Evolutionary conservation across 2,888 invertebrate species (phyloP), one percentile per base, ranked within the genome.

Genomic region (Operophtera brumata): DNA sequence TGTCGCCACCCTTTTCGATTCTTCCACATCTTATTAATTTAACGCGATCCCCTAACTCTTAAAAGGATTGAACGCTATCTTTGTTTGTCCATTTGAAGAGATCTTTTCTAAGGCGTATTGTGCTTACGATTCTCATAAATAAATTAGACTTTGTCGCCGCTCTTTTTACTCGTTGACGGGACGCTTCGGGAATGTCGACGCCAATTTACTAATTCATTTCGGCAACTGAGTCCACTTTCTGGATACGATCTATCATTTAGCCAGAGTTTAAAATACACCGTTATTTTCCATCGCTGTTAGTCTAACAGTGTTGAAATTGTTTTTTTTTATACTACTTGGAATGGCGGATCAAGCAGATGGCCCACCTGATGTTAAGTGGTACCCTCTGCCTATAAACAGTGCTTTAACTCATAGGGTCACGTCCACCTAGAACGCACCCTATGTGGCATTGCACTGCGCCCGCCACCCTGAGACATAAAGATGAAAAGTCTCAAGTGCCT

Each of bases 121-220:
- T 79, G 67, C 69, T 73, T 69, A 71, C 57, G 82, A 75, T 73
- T 84, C 85, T 88, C 83, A 87, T 88, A 85, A 85, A 87, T 87
- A 87, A 86, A 86, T 86, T 86, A 84, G 75, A 69, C 73, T 67
- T 79, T 75, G 77, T 73, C 71, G 71, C 69, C 66, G 67, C 69
- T 76, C 78, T 88, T 88, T 87, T 88, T 85, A 77, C 69, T 74
- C 70, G 64, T 71, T 62, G 76, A 67, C 70, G 70, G 70, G 78
- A 76, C 79, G 70, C 73, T 69, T 71, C 58, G 77, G 77, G 85
- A 88, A 88, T 86, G 85, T 84, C 84, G 78, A 82, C 76, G 82
- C 73, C 81, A 80, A 83, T 85, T 87, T 75, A 83, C 84, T 86
- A 85, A 87, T 87, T 84, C 80, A 83, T 83, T 85, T 86, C 77